Evolutionary conservation across 2,797 vertebrate genomes (phyloP), one percentile per base, ranked within the genome.

Genomic region (Lemur catta): DNA sequence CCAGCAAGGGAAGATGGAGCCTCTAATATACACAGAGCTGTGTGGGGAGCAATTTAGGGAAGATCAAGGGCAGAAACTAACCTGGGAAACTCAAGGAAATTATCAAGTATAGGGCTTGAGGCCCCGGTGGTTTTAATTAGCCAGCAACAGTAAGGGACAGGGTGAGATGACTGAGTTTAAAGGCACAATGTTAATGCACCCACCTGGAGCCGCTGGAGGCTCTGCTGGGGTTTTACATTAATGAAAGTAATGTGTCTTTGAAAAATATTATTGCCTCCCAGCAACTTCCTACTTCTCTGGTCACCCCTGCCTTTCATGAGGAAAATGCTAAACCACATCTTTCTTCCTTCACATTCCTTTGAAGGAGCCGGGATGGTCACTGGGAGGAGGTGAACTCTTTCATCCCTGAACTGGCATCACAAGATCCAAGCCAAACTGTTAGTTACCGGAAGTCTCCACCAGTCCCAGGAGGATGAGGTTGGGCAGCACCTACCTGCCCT

Each of bases 51-150:
- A 94, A 79, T 61, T 79, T 69, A 79, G 75, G 52, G 38, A 89
- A 84, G 41, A 93, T 88, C 81, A 90, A 95, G 72, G 69, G 52
- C 69, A 81, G 67, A 9, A 67, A 92, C 35, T 43, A 93, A 91
- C 50, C 48, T 74, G 43, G 74, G 87, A 94, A 95, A 95, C 33
- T 33, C 80, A 89, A 87, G 84, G 41, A 96, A 97, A 95, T 81
- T 78, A 71, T 14, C 48, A 78, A 93, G 84, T 96, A 72, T 57
- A 35, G n/a, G 2, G n/a, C 88, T 96, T 67, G 43, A 74, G 55
- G 63, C 41, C 84, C 55, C 55, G 30, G 33, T 79, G 80, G 63
- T 88, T 95, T 91, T 96, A 95, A 95, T 95, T 95, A 90, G 17
- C 50, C 81, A 84, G 72, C 55, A 74, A 52, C 48, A 52, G 5